A percentile compares a stretch with the other conserved stretches of the same genome.
Evolutionary conservation across 2,888 invertebrate species (phyloP).

Genomic region (Pristionchus japonicus): DNA sequence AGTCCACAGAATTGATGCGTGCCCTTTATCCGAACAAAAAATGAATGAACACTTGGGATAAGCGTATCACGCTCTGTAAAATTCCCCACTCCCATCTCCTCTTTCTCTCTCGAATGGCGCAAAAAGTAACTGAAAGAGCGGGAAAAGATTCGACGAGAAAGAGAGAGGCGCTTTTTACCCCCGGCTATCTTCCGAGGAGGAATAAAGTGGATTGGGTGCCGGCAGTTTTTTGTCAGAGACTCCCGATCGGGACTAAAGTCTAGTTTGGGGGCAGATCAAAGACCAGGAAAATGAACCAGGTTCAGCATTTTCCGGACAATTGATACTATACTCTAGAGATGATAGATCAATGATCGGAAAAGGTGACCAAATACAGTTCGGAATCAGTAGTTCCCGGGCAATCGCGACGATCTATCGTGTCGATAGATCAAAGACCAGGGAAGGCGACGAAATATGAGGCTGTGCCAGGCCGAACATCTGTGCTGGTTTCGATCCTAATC

Average conservation of each 20-base stretch:
- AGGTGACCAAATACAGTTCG: too few species aligned
- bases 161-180: not conserved
- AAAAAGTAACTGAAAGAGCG: slow-evolving; percentile 1
- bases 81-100: not conserved
- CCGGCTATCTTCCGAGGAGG: not conserved
- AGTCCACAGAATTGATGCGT: too few species aligned
- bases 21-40: too few species aligned
- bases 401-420: too few species aligned
- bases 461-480: not conserved
- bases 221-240: not conserved
- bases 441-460: not conserved
- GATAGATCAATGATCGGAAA: too few species aligned
- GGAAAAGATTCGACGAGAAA: not conserved
- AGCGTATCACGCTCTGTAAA: not conserved
- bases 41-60: not conserved
- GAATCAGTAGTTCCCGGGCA: too few species aligned
- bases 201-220: not conserved
- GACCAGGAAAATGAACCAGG: too few species aligned
- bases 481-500: not conserved
- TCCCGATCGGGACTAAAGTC: not conserved
- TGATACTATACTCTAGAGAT: too few species aligned
- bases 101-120: not conserved
- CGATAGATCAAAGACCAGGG: not conserved
- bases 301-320: too few species aligned
- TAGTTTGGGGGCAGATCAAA: not conserved